phyloP scores from a whole-genome alignment of 2,113 vertebrate genomes.

The Typhlomys cinereus region DNA sequence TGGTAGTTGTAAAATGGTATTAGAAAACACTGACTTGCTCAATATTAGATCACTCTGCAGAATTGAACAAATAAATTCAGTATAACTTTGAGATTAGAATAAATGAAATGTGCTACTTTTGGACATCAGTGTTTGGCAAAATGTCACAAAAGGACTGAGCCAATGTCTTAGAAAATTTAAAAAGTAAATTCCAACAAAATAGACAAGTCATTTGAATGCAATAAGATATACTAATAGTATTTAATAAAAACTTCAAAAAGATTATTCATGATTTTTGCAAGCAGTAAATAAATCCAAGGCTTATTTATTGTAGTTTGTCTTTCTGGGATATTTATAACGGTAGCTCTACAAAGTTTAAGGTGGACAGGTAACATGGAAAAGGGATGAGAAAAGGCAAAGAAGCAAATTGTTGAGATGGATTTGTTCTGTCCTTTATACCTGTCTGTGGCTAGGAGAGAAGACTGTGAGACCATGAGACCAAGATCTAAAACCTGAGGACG shows the following conservation, averaged over 20 bases:
- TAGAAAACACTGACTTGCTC: background rate
- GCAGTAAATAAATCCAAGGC: background rate
- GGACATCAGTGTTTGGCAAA: background rate
- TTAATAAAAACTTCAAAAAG: background rate
- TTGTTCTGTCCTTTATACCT: background rate
- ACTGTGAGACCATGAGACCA: background rate
- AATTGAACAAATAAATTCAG: background rate
- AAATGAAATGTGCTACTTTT: background rate
- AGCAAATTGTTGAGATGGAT: background rate
- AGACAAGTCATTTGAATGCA: accelerated
- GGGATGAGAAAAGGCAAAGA: background rate
- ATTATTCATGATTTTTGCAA: background rate
- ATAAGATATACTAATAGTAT: background rate
- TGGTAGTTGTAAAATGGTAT: background rate
- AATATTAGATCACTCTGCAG: background rate
- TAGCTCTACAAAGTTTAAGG: background rate
- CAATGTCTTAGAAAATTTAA: background rate
- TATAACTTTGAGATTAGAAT: background rate
- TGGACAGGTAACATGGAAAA: background rate
- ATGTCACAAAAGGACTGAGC: background rate
- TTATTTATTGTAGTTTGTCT: background rate
- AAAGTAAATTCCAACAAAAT: background rate
- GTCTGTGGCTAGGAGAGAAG: background rate
- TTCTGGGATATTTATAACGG: too few species aligned
- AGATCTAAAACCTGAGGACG: background rate